Evolutionary conservation across 1,140 invertebrate species (phyloP).

Genomic region (Philotrypesis tridentata): DNA sequence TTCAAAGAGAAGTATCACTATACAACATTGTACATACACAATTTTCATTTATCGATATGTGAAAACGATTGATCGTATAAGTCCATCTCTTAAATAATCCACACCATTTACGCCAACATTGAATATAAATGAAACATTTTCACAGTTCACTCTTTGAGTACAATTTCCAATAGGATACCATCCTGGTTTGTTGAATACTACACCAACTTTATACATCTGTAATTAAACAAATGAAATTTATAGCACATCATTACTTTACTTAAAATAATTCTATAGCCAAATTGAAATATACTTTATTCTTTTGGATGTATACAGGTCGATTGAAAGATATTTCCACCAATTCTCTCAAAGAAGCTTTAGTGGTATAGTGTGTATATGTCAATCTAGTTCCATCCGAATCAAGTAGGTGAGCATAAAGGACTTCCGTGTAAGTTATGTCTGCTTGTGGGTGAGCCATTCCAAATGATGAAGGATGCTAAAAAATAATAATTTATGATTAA

Average conservation of each 20-base stretch:
- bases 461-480: conserved; percentile 54
- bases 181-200: conserved; percentile 86
- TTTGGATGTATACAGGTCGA: conserved; percentile 82
- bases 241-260: conserved; percentile 74
- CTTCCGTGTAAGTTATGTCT: conserved; percentile 77
- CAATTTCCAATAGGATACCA: conserved; percentile 85
- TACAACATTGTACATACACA: conserved; percentile 38
- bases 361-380: conserved; percentile 86
- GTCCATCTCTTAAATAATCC: conserved; percentile 81
- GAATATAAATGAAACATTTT: conserved; percentile 83
- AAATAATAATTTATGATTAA: not conserved
- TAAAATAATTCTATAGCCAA: not conserved
- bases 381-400: conserved; percentile 84
- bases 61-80: conserved; percentile 85
- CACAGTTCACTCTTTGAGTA: conserved; percentile 76
- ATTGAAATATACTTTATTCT: conserved; percentile 74
- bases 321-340: conserved; percentile 87
- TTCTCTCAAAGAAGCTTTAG: conserved; percentile 77
- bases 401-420: conserved; percentile 85
- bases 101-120: conserved; percentile 77
- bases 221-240: conserved; percentile 36
- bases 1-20: conserved; percentile 25
- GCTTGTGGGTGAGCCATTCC: conserved; percentile 62
- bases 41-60: conserved; percentile 48
- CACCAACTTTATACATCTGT: conserved; percentile 84